phyloP scores from a whole-genome alignment of 2,888 invertebrate genomes.

The Lysandra bellargus region DNA sequence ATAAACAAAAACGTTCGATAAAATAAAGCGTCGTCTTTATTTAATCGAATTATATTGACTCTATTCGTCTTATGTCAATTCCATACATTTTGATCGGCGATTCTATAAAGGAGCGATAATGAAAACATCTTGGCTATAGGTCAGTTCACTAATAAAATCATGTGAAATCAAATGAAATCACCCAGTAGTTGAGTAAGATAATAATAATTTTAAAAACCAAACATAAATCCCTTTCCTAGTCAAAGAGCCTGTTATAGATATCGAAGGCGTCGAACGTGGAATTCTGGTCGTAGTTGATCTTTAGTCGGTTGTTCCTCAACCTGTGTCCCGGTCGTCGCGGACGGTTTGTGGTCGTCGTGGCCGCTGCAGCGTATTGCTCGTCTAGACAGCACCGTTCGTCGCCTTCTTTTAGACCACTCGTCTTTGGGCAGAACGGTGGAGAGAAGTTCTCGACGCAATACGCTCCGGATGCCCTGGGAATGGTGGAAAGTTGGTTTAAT shows the following conservation, averaged over 20 bases:
- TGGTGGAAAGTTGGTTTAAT: not conserved
- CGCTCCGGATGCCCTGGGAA: conserved; percentile 82
- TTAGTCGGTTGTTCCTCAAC: conserved; percentile 8
- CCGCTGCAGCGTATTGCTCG: conserved; percentile 65
- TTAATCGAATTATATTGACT: too few species aligned
- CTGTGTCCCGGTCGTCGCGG: conserved; percentile 50
- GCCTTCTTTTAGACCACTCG: conserved; percentile 82
- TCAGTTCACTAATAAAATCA: too few species aligned
- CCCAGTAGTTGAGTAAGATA: too few species aligned
- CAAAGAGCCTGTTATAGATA: conserved; percentile 7
- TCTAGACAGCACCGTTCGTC: conserved; percentile 85
- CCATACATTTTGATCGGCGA: too few species aligned
- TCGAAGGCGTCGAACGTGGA: conserved; percentile 22
- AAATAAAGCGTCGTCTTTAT: too few species aligned
- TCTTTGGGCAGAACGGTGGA: conserved; percentile 86
- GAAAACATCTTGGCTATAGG: too few species aligned
- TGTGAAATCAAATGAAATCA: too few species aligned
- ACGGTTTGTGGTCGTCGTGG: conserved; percentile 61
- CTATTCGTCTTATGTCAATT: too few species aligned
- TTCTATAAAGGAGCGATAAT: too few species aligned
- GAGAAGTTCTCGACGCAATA: conserved; percentile 84
- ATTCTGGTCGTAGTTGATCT: not conserved
- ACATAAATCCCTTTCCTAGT: not conserved
- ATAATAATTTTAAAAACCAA: too few species aligned
- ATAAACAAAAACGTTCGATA: too few species aligned